phyloP scores from a whole-genome alignment of 2,113 vertebrate genomes.

The Crotalus horridus region DNA sequence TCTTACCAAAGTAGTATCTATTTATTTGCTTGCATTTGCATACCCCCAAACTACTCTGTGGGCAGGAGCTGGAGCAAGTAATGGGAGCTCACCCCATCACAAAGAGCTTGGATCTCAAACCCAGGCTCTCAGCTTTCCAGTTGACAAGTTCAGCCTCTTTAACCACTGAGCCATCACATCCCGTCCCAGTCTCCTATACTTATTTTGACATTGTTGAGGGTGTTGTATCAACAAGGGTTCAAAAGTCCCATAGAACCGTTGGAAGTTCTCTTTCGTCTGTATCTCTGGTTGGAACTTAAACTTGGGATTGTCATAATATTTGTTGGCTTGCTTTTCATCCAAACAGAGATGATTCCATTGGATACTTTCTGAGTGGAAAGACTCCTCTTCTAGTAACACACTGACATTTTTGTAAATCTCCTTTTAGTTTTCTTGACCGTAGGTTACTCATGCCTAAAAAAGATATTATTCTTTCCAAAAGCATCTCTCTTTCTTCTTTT shows the following conservation, averaged over 20 bases:
- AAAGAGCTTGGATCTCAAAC: not conserved
- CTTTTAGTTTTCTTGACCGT: not conserved
- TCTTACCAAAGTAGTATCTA: not conserved
- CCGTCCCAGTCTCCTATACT: not conserved
- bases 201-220: not conserved
- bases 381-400: not conserved
- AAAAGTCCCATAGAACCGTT: not conserved
- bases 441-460: not conserved
- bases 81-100: not conserved
- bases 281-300: not conserved
- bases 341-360: not conserved
- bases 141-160: not conserved
- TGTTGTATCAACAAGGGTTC: not conserved
- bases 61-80: not conserved
- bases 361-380: not conserved
- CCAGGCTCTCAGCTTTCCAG: not conserved
- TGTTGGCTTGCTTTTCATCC: not conserved
- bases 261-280: not conserved
- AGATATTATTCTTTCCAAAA: not conserved
- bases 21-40: not conserved
- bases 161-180: not conserved
- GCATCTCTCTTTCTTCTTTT: not conserved
- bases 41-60: not conserved
- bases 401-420: not conserved
- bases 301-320: not conserved